A percentile compares a stretch with the other conserved stretches of the same genome.
Evolutionary conservation across 2,113 vertebrate genomes (phyloP).

Genomic region (Lasiurus borealis): DNA sequence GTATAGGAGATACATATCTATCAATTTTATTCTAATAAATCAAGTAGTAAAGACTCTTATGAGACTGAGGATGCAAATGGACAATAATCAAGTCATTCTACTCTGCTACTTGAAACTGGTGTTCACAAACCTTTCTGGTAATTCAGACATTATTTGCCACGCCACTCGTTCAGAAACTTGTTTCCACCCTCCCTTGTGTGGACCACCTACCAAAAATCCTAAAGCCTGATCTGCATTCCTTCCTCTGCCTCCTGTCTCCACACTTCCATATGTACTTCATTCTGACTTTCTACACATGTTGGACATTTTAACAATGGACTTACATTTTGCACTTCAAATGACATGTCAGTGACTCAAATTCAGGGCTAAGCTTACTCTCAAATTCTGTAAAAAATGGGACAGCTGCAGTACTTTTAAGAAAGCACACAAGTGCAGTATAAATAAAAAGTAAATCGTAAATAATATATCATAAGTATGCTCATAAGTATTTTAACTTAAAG

Average conservation of each 20-base stretch:
- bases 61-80: not conserved
- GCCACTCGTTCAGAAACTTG: not conserved
- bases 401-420: constrained; percentile 5
- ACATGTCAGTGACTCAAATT: constrained; percentile 8
- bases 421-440: not conserved
- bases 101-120: not conserved
- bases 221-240: not conserved
- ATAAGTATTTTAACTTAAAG: constrained; percentile 7
- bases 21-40: not conserved
- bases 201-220: not conserved
- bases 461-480: not conserved
- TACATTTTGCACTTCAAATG: not conserved
- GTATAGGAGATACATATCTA: not conserved
- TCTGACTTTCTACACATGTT: constrained; percentile 19
- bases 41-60: not conserved
- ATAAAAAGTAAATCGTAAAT: constrained; percentile 49
- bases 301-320: constrained; percentile 17
- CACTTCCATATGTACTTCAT: not conserved
- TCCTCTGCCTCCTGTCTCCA: not conserved
- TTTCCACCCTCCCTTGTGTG: not conserved
- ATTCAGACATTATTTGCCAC: not conserved
- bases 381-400: not conserved
- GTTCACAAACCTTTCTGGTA: not conserved
- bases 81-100: not conserved
- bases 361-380: constrained; percentile 9